Evolutionary conservation across 2,113 vertebrate genomes (phyloP).

Genomic region (Rafetus swinhoei): DNA sequence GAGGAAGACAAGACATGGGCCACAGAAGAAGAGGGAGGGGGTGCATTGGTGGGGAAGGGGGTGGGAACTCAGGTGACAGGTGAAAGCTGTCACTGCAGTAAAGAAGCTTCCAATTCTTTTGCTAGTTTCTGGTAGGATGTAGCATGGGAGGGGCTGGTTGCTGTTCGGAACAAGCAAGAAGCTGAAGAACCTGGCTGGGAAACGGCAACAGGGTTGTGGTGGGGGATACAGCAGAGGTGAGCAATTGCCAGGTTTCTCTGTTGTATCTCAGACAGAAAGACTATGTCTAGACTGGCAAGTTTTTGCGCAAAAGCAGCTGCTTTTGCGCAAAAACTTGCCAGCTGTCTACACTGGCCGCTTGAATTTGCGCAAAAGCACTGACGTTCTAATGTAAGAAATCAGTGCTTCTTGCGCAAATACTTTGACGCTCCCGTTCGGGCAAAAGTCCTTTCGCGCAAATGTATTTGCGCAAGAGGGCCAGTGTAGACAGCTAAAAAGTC

Average conservation of each 20-base stretch:
- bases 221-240: neutral
- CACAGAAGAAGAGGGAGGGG: neutral
- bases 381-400: too few relatives aligned
- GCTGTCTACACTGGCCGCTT: too few relatives aligned
- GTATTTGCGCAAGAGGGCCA: too few relatives aligned
- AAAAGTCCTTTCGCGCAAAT: too few relatives aligned
- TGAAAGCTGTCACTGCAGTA: accelerated
- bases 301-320: too few relatives aligned
- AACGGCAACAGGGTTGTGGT: neutral
- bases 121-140: neutral
- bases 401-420: too few relatives aligned
- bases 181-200: neutral
- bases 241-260: neutral
- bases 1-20: neutral
- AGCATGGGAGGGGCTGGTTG: neutral
- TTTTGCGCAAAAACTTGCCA: too few relatives aligned
- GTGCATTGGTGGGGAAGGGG: neutral
- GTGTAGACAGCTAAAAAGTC: too few relatives aligned
- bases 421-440: too few relatives aligned
- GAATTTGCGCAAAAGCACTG: too few relatives aligned
- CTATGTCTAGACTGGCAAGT: too few relatives aligned
- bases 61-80: neutral
- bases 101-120: neutral
- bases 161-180: neutral
- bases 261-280: neutral